Base-by-base conservation (phyloP, 2,113 vertebrate species). In the Irena cyanogastra region DNA sequence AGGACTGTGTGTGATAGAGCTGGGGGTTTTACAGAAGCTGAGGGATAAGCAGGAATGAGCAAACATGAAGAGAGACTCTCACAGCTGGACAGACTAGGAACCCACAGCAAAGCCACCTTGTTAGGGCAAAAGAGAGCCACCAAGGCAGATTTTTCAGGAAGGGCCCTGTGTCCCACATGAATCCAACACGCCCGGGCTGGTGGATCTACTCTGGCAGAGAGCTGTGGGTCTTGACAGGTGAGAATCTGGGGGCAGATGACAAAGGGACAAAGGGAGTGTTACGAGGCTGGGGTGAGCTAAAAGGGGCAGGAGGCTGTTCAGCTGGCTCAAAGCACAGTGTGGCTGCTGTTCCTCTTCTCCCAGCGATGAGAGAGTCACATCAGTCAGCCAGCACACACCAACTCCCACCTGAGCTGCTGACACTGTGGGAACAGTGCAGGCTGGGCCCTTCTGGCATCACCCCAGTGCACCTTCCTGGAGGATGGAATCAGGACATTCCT, bases 341-440 rank as follows among this genome's bases (percentile, higher is more conserved):
- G 41, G 65, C 35, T 84, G 47, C 75, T 66, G 11, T 14, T 82
- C 82, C 37, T 65, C 31, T 70, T 35, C 41, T 42, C 42, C 44
- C 71, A 57, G 77, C 1, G 0, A 44, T 30, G 65, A 78, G 54
- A 37, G 2, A 1, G 10, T 23, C 65, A 49, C 21, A 33, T 27
- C 61, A 68, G 70, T 82, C 85, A 85, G 56, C 28, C 42, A 20
- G 27, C 19, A 50, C 2, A 1, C 65, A 66, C 2, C 23, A 49
- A 1, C 20, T 21, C 24, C 65, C 12, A 28, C 14, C 35, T 63
- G 64, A 91, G 31, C 61, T 74, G 90, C 69, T 70, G 88, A 24
- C 35, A 13, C n/a, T 1, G 66, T 0, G 6, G 7, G 57, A 75
- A 50, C 2, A 0, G 59, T 0, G 0, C 64, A 39, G 75, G n/a